These are phyloP conservation scores for Melanotus villosus DNA, from an alignment of 2,888 invertebrate species.

Conservation along the genomic window DNA sequence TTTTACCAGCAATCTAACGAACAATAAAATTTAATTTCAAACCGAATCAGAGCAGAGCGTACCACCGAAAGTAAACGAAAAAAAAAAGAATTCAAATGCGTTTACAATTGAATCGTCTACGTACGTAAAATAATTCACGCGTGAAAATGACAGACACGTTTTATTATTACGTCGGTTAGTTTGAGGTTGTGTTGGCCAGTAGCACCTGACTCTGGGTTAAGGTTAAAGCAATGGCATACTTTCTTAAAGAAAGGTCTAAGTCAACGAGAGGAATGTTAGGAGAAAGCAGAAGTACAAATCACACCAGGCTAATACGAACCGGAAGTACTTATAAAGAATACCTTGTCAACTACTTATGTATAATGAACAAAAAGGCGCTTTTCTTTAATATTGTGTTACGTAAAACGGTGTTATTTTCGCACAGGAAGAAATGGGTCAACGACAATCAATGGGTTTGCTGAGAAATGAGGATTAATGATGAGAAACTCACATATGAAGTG, in stretches of 20 bases:
- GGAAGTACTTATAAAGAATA: constrained; percentile 25
- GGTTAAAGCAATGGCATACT: constrained; percentile 68
- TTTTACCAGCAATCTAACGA: too few relatives aligned
- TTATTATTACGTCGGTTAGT: neutral
- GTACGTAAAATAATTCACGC: neutral
- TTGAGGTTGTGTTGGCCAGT: neutral
- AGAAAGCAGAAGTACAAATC: constrained; percentile 62
- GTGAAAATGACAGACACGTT: constrained; percentile 1
- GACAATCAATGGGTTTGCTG: too few relatives aligned
- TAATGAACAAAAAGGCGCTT: too few relatives aligned
- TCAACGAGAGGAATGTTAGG: constrained; percentile 64
- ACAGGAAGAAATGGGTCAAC: too few relatives aligned
- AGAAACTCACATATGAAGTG: too few relatives aligned
- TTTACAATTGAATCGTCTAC: neutral
- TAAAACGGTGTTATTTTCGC: too few relatives aligned
- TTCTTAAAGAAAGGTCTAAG: constrained; percentile 68
- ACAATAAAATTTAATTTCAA: too few relatives aligned
- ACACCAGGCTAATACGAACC: constrained; percentile 48
- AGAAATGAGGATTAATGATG: too few relatives aligned
- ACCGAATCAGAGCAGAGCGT: too few relatives aligned
- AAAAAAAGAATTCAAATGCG: neutral
- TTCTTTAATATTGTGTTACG: too few relatives aligned
- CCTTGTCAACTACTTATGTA: neutral
- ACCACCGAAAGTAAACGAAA: too few relatives aligned
- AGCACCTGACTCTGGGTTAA: constrained; percentile 62